Evolutionary conservation across 2,888 invertebrate genomes (phyloP).

Genomic region (Limnephilus auricula): DNA sequence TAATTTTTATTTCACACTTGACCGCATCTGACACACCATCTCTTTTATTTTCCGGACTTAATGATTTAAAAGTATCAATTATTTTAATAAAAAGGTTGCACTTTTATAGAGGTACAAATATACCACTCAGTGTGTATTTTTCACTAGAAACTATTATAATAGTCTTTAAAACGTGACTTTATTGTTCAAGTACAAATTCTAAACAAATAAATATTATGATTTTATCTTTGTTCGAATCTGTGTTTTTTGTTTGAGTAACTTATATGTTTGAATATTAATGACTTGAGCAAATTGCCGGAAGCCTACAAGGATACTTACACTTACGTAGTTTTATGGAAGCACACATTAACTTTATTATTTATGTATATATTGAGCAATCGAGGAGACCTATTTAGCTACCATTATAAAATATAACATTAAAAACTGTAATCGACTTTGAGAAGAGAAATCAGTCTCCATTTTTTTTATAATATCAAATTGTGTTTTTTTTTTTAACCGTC

Average conservation of each 20-base stretch:
- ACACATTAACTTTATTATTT: not conserved
- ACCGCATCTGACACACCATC: not conserved
- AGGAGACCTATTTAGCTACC: not conserved
- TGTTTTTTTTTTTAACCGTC: too few species aligned
- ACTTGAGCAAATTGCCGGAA: conserved; percentile 28
- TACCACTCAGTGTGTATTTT: not conserved
- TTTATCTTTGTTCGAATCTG: not conserved
- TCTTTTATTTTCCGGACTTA: not conserved
- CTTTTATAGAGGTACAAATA: not conserved
- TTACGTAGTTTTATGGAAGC: not conserved
- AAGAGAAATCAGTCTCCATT: not conserved
- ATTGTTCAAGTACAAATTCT: not conserved
- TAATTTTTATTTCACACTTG: not conserved
- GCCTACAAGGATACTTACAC: conserved; percentile 12
- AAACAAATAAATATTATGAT: not conserved
- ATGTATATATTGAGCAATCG: not conserved
- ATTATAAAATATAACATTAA: not conserved
- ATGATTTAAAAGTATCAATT: not conserved
- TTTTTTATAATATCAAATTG: not conserved
- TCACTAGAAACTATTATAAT: not conserved
- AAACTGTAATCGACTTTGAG: not conserved
- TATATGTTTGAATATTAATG: conserved; percentile 11
- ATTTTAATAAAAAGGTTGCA: not conserved
- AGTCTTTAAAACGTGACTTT: not conserved
- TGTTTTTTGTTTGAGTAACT: conserved; percentile 3